Base-by-base conservation (phyloP, 2,888 invertebrate species). In the Habroteleia sp. region DNA sequence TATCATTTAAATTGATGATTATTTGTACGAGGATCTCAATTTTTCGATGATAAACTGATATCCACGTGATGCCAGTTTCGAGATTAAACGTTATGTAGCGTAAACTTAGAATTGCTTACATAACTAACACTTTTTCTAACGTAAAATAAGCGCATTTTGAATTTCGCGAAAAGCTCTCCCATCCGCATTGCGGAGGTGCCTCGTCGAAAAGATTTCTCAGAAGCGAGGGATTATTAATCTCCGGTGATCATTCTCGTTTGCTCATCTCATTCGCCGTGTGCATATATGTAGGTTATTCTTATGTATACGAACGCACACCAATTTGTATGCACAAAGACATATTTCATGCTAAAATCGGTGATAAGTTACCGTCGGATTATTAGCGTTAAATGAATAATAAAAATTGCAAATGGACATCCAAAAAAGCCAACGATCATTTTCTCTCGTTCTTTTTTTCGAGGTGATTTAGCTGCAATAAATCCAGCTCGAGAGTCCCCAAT, bases 241-340 rank as follows among this genome's bases (percentile, higher is more conserved):
- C 62, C 56, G 29, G 20, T 56, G 62, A 71, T 71, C 71, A 62
- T 71, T 63, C 71, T 54, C 71, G 71, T 71, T 71, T 71, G 71
- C 71, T 71, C 62, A 56, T 71, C 62, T 62, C 50, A 54, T 52
- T 56, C 71, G 63, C 71, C 56, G 56, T 35, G 56, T 23, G 46
- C 56, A 56, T 35, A 46, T 42, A 14, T 11, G 33, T 46, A 41
- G 23, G 35, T 25, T 23, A 44, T 48, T 23, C 44, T 58, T 16
- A 29, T 31, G 42, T 10, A 33, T 33, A 44, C 33, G 35, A 25
- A 31, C 31, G 10, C 13, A 52, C 35, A 48, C 54, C 69, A 62
- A 71, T 71, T 71, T 71, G 54, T 71, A 46, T 33, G 54, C 54
- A 29, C 56, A 50, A 58, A 48, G 63, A 72, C 72, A 62, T 63